Base-by-base conservation (phyloP, 2,888 invertebrate species). In the Pyrrhosoma nymphula region DNA sequence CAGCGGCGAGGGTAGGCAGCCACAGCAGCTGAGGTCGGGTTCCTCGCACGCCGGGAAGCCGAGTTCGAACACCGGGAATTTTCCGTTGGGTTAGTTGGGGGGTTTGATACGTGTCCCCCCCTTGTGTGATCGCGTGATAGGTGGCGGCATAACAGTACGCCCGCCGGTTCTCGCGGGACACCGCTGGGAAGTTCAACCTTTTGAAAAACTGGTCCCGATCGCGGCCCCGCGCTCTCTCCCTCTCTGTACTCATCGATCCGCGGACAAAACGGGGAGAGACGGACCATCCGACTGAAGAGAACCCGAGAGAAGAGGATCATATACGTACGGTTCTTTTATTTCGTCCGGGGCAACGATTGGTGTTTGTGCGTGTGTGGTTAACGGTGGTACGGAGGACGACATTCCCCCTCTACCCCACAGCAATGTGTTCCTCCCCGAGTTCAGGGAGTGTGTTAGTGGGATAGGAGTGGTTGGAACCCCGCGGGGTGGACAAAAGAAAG, bases 1-100 rank as follows among this genome's bases (percentile, higher is more conserved):
- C 10, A 91, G 63, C 91, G 91, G 63, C 93, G 93, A 93, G 93
- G 93, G 93, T 75, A 93, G 93, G 93, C 93, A 93, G 93, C 93
- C 69, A 26, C 39, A 63, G 91, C 91, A 91, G 91, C 91, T 91
- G 63, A 91, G 91, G 47, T 93, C 26, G 93, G 82, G 16, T 60
- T 35, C 63, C 69, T 69, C 69, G 47, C 47, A 26, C 69, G 69
- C 93, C 69, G 93, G 26, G 2, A 16, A 93, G 4, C 93, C 93
- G 75, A 39, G 93, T 93, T 93, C 93, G 93, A 93, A 47, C 69
- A 93, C 93, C 93, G 93, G 93, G 75, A 16, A 20, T 60, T 60
- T 18, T 82, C 26, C 69, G 10, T 23, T 2, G 26, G 60, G 60
- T 60, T 20, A 47, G 60, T 60, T 2, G 0, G 60, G 35, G 93